phyloP scores from a whole-genome alignment of 2,888 invertebrate species.

The Drosophila tripunctata region DNA sequence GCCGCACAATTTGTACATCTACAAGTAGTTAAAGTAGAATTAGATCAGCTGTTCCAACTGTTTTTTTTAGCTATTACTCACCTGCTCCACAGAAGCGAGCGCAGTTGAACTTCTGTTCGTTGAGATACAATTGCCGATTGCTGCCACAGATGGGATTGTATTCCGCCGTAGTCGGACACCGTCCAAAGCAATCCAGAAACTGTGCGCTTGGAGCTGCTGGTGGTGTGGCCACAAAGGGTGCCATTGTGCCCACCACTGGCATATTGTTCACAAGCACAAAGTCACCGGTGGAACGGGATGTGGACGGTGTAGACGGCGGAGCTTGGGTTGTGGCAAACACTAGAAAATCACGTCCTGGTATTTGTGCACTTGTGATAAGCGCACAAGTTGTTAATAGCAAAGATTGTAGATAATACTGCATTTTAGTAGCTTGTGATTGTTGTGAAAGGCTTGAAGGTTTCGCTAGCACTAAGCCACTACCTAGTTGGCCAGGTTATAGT shows the following conservation, averaged over 20 bases:
- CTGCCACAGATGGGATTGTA: conserved; percentile 83
- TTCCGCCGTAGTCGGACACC: conserved; percentile 82
- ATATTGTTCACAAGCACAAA: conserved; percentile 77
- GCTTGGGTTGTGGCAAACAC: conserved; percentile 47
- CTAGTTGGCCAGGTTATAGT: conserved; percentile 5
- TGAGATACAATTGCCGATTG: conserved; percentile 77
- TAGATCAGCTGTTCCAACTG: too few species aligned
- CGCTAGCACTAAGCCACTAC: conserved; percentile 29
- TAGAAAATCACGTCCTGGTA: conserved; percentile 40
- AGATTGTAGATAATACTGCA: conserved; percentile 19
- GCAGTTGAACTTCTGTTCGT: conserved; percentile 82
- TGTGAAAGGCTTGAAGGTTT: conserved; percentile 11
- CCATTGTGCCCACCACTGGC: conserved; percentile 55
- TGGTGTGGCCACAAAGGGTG: conserved; percentile 58
- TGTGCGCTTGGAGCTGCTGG: conserved; percentile 60
- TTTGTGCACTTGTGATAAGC: conserved; percentile 19
- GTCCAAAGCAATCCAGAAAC: conserved; percentile 73
- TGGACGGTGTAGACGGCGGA: neutral
- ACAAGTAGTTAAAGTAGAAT: too few species aligned
- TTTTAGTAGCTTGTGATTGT: conserved; percentile 4
- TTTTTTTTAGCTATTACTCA: too few species aligned
- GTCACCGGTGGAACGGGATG: conserved; percentile 2
- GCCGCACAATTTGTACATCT: conserved; percentile 81
- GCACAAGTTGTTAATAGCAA: conserved; percentile 7
- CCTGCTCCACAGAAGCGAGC: conserved; percentile 82